phyloP scores from a whole-genome alignment of 2,888 invertebrate species.

The Timandra comae region DNA sequence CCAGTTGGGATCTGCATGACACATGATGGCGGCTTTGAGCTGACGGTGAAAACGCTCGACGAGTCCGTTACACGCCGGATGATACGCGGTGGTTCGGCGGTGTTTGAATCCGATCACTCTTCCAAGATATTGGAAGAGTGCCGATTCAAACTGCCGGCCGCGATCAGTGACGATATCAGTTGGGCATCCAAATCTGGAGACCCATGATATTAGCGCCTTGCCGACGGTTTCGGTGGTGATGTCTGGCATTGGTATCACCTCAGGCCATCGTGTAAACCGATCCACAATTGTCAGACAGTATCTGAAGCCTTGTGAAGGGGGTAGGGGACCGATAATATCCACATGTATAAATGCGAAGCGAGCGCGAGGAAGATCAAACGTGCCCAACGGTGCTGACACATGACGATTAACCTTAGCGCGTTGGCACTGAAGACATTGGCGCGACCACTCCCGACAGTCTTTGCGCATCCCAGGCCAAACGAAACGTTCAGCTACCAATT shows the following conservation, averaged over 20 bases:
- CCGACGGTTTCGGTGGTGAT: constrained; percentile 37
- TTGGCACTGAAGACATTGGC: constrained; percentile 26
- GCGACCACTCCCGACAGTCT: constrained; percentile 31
- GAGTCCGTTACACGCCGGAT: constrained; percentile 22
- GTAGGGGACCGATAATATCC: constrained; percentile 19
- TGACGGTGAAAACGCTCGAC: constrained; percentile 31
- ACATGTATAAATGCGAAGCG: constrained; percentile 13
- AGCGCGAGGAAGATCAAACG: constrained; percentile 6
- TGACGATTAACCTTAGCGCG: constrained; percentile 32
- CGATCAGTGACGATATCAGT: constrained; percentile 9
- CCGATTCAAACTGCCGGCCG: constrained; percentile 4
- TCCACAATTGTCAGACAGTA: constrained; percentile 23
- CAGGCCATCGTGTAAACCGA: constrained; percentile 34
- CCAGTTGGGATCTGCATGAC: constrained; percentile 7
- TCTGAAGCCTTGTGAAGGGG: constrained; percentile 12
- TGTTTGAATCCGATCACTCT: constrained; percentile 14
- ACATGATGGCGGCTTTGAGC: constrained; percentile 9
- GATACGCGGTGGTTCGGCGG: constrained; percentile 21
- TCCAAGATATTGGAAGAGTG: constrained; percentile 12
- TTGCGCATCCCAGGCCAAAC: constrained; percentile 35
- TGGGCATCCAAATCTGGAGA: constrained; percentile 45
- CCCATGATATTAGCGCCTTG: constrained; percentile 37
- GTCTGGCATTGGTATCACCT: constrained; percentile 34
- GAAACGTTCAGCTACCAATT: constrained; percentile 22
- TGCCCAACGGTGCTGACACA: constrained; percentile 12